Base-by-base conservation (phyloP, 2,797 vertebrate genomes). In the Bucorvus abyssinicus region DNA sequence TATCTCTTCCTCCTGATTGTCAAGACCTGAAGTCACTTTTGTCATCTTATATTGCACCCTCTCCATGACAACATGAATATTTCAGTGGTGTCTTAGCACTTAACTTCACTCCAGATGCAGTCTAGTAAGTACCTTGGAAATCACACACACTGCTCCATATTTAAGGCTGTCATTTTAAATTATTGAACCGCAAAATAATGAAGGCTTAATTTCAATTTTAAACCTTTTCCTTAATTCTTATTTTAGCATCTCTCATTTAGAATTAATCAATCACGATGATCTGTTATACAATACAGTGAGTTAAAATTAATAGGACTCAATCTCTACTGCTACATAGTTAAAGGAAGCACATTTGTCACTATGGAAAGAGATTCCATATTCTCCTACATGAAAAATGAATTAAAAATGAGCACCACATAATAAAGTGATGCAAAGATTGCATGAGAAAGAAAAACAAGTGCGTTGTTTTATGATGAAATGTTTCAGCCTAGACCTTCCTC, bases 141-240 rank as follows among this genome's bases (percentile, higher is more conserved):
- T 77, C 15, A 68, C 53, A 40, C 34, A 10, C 19, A 36, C 30
- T 13, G 16, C 12, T 68, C 13, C 3, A 6, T 55, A 49, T 74
- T 89, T 83, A 79, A 90, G 45, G n/a, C 42, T 90, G 34, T 34
- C 24, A 14, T 80, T 75, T 80, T 94, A 85, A 91, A 90, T 86
- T 83, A 70, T 42, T 81, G 90, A 86, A 34, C 79, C 85, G 55
- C 59, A 85, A 69, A 94, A 89, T 85, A 89, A 94, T 69, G 77
- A 95, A 94, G 74, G 22, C 76, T 85, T 77, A 71, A 80, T 87
- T 69, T 87, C 32, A 77, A 16, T 38, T 68, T 87, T 84, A 82
- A 84, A 69, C 59, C 45, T 56, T 56, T 95, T 60, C 27, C 45
- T 70, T 44, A 70, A 89, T 90, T 93, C 84, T 94, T 90, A 61